phyloP scores from a whole-genome alignment of 2,113 vertebrate species.

The Melanocharis versteri region DNA sequence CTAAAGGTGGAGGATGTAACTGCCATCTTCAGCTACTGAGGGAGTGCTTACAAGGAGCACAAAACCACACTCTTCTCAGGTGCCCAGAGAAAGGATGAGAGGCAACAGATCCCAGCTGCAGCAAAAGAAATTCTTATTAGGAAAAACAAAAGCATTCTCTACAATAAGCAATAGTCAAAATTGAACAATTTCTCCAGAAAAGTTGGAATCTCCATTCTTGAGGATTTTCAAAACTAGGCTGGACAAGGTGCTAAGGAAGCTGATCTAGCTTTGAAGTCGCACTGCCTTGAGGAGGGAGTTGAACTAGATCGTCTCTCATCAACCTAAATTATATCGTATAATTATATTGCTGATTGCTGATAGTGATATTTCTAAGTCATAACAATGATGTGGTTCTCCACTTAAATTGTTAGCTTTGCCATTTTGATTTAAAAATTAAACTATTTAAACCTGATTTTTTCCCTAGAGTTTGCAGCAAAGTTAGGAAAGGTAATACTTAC shows the following conservation, averaged over 20 bases:
- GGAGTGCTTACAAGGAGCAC: background rate
- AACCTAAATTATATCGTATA: background rate
- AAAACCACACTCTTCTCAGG: background rate
- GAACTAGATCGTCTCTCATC: background rate
- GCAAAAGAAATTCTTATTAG: background rate
- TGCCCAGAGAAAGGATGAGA: background rate
- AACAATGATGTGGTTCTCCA: background rate
- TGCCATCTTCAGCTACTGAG: background rate
- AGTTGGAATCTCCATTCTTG: background rate
- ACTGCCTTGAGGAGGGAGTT: background rate
- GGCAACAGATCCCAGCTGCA: background rate
- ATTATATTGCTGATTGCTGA: background rate
- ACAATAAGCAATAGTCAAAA: background rate
- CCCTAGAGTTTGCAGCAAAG: background rate
- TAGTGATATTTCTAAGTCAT: background rate
- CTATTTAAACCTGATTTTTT: background rate
- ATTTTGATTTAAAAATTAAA: background rate
- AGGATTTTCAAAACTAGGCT: background rate
- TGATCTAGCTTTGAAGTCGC: background rate
- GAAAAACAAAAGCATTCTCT: background rate
- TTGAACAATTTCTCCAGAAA: background rate
- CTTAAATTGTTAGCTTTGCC: background rate
- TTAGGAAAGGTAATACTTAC: background rate
- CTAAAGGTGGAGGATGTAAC: background rate
- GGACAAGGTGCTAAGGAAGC: background rate